Evolutionary conservation across 2,113 vertebrate genomes (phyloP).

Genomic region (Phalacrocorax aristotelis): DNA sequence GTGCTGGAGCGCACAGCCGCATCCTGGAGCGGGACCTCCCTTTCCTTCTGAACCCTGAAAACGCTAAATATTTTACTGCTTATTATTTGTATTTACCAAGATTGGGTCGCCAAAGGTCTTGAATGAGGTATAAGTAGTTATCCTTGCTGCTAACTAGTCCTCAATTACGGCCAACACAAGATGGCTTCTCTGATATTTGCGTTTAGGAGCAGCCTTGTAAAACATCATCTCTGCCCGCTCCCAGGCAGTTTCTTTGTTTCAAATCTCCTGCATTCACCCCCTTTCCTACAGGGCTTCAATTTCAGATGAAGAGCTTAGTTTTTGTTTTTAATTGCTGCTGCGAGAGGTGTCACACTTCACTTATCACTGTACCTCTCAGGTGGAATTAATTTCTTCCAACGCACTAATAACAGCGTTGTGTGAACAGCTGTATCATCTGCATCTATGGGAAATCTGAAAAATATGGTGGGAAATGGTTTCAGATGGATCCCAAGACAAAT

Average conservation of each 20-base stretch:
- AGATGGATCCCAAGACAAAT: background rate
- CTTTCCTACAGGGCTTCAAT: background rate
- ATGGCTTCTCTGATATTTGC: background rate
- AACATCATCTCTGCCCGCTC: background rate
- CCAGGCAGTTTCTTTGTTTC: background rate
- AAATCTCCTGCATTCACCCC: background rate
- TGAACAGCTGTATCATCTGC: background rate
- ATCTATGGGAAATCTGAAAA: background rate
- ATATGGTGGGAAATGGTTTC: background rate
- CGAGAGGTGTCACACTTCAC: background rate
- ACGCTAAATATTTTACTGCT: background rate
- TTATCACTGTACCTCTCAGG: background rate
- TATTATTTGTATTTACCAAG: background rate
- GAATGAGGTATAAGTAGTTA: background rate
- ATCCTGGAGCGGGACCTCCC: background rate
- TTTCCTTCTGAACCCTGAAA: background rate
- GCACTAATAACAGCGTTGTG: background rate
- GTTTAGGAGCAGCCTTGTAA: background rate
- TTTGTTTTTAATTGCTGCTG: background rate
- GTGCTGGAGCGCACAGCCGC: fast-evolving
- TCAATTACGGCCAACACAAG: background rate
- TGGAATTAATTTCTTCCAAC: background rate
- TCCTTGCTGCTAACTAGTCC: background rate
- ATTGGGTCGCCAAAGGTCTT: background rate
- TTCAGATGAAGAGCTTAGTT: background rate